Conservation (phyloP, 2,113 vertebrate genomes). For the Setophaga coronata region DNA sequence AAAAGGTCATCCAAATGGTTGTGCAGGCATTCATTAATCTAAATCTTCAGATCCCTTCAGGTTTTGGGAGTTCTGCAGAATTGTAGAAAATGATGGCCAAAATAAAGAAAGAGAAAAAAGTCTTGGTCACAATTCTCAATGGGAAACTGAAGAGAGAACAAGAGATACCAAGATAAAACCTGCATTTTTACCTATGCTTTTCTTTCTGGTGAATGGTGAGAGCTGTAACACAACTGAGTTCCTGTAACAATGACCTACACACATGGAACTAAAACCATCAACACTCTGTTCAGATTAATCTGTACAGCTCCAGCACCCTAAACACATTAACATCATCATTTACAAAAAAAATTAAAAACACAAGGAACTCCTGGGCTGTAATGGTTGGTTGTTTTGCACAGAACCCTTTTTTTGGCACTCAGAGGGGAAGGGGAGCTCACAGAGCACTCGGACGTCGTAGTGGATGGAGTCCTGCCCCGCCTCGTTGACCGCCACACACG, state of each 20-base stretch:
- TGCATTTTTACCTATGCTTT: not conserved
- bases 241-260: not conserved
- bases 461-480: slow-evolving; percentile 94
- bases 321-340: not conserved
- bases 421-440: slow-evolving; percentile 75
- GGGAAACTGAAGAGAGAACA: not conserved
- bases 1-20: not conserved
- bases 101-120: not conserved
- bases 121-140: not conserved
- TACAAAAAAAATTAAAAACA: not conserved
- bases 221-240: not conserved
- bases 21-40: not conserved
- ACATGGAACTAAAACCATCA: not conserved
- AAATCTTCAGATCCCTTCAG: not conserved
- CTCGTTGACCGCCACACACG: slow-evolving; percentile 91
- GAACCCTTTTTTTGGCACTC: not conserved
- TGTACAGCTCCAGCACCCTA: not conserved
- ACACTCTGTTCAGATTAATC: not conserved
- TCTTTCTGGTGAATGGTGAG: not conserved
- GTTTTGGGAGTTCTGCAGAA: not conserved
- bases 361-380: not conserved
- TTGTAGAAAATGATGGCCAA: not conserved
- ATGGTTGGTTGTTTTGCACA: not conserved
- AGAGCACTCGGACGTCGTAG: slow-evolving; percentile 86
- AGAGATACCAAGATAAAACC: not conserved